Evolutionary conservation across 2,888 invertebrate genomes (phyloP), one percentile per base, ranked within the genome.

Genomic region (Drosophila buzzatii): DNA sequence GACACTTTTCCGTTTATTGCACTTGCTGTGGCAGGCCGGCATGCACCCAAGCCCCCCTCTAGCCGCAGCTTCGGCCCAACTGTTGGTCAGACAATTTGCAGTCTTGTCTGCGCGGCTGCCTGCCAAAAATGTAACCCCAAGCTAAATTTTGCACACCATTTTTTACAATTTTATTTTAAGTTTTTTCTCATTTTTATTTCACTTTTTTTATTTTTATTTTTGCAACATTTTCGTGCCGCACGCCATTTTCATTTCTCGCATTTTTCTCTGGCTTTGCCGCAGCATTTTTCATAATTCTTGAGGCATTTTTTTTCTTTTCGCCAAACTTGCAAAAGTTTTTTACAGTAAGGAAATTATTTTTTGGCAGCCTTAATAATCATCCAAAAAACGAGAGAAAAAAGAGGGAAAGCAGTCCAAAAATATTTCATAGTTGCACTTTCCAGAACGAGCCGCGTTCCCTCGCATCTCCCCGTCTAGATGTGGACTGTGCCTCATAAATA

Each of bases 401-500:
- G 3, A 62, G 64, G 27, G 20, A 20, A 52, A 35, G 16, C 35
- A 39, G 52, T 61, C 8, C 52, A 72, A 79, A 79, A 56, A 84
- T 87, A 86, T 87, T 79, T 89, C 85, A 86, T 77, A 89, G 89
- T 86, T 86, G 89, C 89, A 87, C 81, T 86, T 77, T 86, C 51
- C 68, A 79, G 70, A 79, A 31, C 60, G 20, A 18, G 23, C 47
- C 1, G 9, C 41, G 14, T 33, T 8, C 20, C 7, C 55, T 9
- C 20, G 3, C 35, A 18, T 1, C 2, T 1, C 1, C 12, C 3
- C 18, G 4, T 37, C 52, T 5, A 39, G 52, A 72, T 58, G 52
- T 71, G 57, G 44, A 37, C 51, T 59, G 14, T 59, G 65, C 47
- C 73, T 63, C 81, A 73, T 78, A 72, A 86, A 83, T 79, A 83